Evolutionary conservation across 2,888 invertebrate genomes (phyloP), one percentile per base, ranked within the genome.

Genomic region (Macaria liturata): DNA sequence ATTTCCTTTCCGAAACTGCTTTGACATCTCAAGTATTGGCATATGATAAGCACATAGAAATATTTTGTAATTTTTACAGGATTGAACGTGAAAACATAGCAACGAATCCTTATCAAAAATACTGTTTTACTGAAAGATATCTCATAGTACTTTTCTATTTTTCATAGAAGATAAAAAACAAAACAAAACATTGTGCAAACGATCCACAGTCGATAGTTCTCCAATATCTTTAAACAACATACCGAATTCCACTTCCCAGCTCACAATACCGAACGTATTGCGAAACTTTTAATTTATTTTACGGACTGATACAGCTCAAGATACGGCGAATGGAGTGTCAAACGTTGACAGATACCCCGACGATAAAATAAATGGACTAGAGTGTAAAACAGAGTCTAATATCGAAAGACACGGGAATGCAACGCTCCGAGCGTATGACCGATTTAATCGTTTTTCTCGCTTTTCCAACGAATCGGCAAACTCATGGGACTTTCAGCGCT

Each of bases 401-500:
- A 67, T 71, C 59, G 70, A 68, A 73, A 72, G 71, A 72, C 75
- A 70, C 62, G 66, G 62, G 68, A 64, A 71, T 62, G 65, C 64
- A 69, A 39, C 46, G 59, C 59, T 51, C 32, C 60, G 42, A 62
- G 65, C 68, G 70, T 70, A 72, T 71, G 68, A 72, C 73, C 67
- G 68, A 65, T 75, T 77, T 72, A 68, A 78, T 80, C 65, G 69
- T 75, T 79, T 78, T 85, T 76, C 72, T 81, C 76, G 71, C 67
- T 81, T 80, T 78, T 63, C 74, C 76, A 80, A 79, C 81, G 81
- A 80, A 80, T 83, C 80, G 75, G 69, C 75, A 65, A 78, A 75
- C 80, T 82, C 81, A 76, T 78, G 74, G 72, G 75, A 76, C 77
- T 81, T 79, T 83, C 80, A 82, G 71, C 67, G 74, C 76, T 79